A percentile compares a stretch with the other conserved stretches of the same genome.
Evolutionary conservation across 1,140 invertebrate species (phyloP).

Genomic region (Adoxophyes honmai): DNA sequence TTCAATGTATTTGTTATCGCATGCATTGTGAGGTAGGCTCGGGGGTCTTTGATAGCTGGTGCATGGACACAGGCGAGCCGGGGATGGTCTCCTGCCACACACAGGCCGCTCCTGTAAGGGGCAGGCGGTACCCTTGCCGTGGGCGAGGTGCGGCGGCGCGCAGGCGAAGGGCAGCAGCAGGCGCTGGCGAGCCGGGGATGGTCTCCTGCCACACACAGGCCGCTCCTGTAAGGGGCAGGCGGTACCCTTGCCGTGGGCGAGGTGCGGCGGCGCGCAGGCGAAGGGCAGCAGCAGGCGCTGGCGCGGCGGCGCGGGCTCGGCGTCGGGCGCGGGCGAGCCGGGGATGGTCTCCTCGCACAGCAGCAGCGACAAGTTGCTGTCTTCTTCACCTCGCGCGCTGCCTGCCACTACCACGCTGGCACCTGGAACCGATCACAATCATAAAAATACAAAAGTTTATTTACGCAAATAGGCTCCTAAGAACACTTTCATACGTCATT

Average conservation of each 20-base stretch:
- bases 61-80: slow-evolving; percentile 86
- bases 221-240: slow-evolving; percentile 35
- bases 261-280: slow-evolving; percentile 77
- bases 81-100: slow-evolving; percentile 93
- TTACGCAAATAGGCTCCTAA: no score
- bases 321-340: slow-evolving; percentile 86
- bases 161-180: slow-evolving; percentile 76
- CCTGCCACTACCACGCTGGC: slow-evolving; percentile 63
- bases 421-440: slow-evolving; percentile 27
- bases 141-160: slow-evolving; percentile 71
- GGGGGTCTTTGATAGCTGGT: no score
- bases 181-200: slow-evolving; percentile 91
- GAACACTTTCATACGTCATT: no score
- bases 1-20: no score
- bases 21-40: no score
- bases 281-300: slow-evolving; percentile 65
- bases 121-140: slow-evolving; percentile 38
- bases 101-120: slow-evolving; percentile 62
- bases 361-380: slow-evolving; percentile 80
- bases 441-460: neutral
- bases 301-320: slow-evolving; percentile 55
- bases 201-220: slow-evolving; percentile 90
- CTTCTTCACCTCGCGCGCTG: slow-evolving; percentile 50
- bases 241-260: slow-evolving; percentile 41
- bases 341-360: slow-evolving; percentile 93